These are phyloP conservation scores for Whitmania pigra DNA, from an alignment of 1,140 invertebrate species.

Conservation along the genomic window DNA sequence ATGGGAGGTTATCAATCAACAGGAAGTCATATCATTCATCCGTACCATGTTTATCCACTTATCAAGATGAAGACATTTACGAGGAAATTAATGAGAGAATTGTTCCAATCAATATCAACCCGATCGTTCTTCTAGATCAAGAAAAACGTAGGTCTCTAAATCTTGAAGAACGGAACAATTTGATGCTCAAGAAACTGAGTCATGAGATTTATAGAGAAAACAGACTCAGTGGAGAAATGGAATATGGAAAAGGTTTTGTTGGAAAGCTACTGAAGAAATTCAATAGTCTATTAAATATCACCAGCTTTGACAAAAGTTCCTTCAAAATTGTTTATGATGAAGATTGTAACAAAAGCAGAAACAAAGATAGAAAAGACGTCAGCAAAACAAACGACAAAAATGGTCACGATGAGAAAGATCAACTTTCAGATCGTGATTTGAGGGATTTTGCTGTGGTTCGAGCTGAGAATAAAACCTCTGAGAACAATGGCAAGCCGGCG, in stretches of 20 bases:
- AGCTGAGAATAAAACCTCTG: background rate
- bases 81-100: background rate
- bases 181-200: slow-evolving; percentile 10
- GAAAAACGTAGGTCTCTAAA: background rate
- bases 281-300: background rate
- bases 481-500: background rate
- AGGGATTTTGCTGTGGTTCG: background rate
- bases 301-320: background rate
- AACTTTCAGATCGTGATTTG: background rate
- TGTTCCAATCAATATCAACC: background rate
- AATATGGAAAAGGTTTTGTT: slow-evolving; percentile 11
- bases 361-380: background rate
- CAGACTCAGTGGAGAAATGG: background rate
- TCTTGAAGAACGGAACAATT: background rate
- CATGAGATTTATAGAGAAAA: background rate
- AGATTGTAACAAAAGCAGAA: background rate
- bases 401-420: background rate
- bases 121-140: background rate
- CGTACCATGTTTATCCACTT: background rate
- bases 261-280: slow-evolving; percentile 9
- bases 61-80: background rate
- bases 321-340: background rate
- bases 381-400: background rate
- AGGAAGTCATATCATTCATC: background rate
- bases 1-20: no score